These are phyloP conservation scores for Helogale parvula DNA, from an alignment of 2,113 vertebrate species.

Conservation along the genomic window DNA sequence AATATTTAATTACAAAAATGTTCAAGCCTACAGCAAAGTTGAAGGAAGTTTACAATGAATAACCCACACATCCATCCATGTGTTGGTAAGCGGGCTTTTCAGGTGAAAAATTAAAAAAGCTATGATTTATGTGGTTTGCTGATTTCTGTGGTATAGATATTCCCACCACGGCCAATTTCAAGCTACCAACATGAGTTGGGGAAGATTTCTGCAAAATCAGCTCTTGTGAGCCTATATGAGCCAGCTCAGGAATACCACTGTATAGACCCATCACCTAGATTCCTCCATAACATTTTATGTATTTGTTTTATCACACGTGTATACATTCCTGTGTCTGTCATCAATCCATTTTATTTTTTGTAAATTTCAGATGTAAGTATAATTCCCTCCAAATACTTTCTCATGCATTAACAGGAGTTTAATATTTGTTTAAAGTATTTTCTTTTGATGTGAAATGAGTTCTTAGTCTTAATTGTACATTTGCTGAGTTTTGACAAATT, in stretches of 20 bases:
- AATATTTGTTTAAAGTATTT: neutral
- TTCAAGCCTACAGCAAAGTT: constrained; percentile 19
- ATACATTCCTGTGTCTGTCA: neutral
- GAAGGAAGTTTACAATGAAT: neutral
- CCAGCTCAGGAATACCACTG: neutral
- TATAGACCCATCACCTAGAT: neutral
- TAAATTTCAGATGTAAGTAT: neutral
- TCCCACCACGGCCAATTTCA: neutral
- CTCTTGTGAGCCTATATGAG: neutral
- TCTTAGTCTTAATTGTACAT: neutral
- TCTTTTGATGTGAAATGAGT: neutral
- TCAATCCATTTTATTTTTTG: neutral
- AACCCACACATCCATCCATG: neutral
- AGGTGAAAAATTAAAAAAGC: neutral
- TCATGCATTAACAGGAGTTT: neutral
- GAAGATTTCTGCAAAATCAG: neutral
- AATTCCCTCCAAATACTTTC: neutral
- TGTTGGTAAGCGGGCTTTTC: neutral
- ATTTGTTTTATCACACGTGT: neutral
- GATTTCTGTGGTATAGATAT: neutral
- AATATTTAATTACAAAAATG: constrained; percentile 30
- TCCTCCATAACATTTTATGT: neutral
- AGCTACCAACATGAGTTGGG: neutral
- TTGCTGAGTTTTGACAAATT: neutral
- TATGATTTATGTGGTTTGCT: constrained; percentile 14